Evolutionary conservation across 2,113 vertebrate species (phyloP).

Genomic region (Paraplagusia blochii): DNA sequence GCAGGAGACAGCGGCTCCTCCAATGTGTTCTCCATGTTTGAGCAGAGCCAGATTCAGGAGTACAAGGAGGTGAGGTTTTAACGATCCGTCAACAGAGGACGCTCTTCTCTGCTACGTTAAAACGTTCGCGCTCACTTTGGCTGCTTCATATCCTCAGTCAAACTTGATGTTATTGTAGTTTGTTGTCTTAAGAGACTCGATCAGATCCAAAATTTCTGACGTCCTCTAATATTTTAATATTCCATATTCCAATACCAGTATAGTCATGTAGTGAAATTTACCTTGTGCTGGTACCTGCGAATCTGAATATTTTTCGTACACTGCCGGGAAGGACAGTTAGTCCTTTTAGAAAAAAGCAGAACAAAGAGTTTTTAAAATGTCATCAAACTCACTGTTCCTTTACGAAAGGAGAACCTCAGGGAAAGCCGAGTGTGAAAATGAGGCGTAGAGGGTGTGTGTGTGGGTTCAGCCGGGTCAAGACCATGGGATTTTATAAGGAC

Average conservation of each 20-base stretch:
- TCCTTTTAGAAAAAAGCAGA: no score
- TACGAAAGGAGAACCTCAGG: not conserved
- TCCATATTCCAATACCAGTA: no score
- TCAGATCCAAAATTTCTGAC: slow-evolving; percentile 41
- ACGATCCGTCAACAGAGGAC: not conserved
- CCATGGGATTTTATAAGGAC: slow-evolving; percentile 27
- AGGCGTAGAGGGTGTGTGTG: not conserved
- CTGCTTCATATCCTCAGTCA: no score
- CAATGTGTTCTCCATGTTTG: slow-evolving; percentile 94
- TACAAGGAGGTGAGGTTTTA: slow-evolving; percentile 85
- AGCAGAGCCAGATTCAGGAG: slow-evolving; percentile 96
- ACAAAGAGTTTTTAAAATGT: no score
- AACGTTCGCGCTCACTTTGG: not conserved
- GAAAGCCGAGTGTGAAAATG: not conserved
- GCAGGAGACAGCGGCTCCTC: slow-evolving; percentile 81
- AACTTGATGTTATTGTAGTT: not conserved
- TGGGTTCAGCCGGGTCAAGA: slow-evolving; percentile 16
- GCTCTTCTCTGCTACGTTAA: not conserved
- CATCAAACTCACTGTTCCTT: no score
- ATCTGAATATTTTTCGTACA: no score
- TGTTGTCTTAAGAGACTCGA: slow-evolving; percentile 18
- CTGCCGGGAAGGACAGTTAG: no score
- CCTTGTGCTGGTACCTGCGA: no score
- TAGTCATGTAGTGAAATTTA: no score
- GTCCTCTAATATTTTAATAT: slow-evolving; percentile 40